These are phyloP conservation scores for Camponotus fellah DNA, from an alignment of 2,888 invertebrate genomes.

Conservation along the genomic window DNA sequence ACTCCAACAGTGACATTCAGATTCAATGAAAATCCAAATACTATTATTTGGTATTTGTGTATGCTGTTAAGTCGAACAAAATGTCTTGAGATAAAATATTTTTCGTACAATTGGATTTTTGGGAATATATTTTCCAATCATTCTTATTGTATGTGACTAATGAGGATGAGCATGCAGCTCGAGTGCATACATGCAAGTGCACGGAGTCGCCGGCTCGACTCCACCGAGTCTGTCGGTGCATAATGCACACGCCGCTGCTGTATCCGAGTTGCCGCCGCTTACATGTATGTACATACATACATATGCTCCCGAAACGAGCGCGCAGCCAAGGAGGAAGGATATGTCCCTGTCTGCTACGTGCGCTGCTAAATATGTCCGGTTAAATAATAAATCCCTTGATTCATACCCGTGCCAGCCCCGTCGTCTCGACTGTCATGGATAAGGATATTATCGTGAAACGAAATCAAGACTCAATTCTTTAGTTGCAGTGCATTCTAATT, in stretches of 20 bases:
- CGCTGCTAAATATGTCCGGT: slow-evolving; percentile 51
- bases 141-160: neutral
- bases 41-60: no score
- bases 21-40: neutral
- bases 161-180: slow-evolving; percentile 20
- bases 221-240: slow-evolving; percentile 50
- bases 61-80: neutral
- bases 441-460: slow-evolving; percentile 8
- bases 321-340: slow-evolving; percentile 26
- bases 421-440: slow-evolving; percentile 12
- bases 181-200: slow-evolving; percentile 36
- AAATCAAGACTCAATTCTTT: slow-evolving; percentile 24
- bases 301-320: slow-evolving; percentile 35
- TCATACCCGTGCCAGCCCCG: slow-evolving; percentile 39
- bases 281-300: slow-evolving; percentile 42
- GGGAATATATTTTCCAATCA: slow-evolving; percentile 1
- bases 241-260: slow-evolving; percentile 54
- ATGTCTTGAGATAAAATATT: neutral
- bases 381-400: slow-evolving; percentile 53
- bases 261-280: slow-evolving; percentile 48
- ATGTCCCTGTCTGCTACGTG: slow-evolving; percentile 45
- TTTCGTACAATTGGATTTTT: neutral
- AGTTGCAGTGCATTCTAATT: neutral
- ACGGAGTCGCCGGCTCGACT: slow-evolving; percentile 26
- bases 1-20: neutral